phyloP scores from a whole-genome alignment of 2,888 invertebrate genomes.

The Luperina testacea region DNA sequence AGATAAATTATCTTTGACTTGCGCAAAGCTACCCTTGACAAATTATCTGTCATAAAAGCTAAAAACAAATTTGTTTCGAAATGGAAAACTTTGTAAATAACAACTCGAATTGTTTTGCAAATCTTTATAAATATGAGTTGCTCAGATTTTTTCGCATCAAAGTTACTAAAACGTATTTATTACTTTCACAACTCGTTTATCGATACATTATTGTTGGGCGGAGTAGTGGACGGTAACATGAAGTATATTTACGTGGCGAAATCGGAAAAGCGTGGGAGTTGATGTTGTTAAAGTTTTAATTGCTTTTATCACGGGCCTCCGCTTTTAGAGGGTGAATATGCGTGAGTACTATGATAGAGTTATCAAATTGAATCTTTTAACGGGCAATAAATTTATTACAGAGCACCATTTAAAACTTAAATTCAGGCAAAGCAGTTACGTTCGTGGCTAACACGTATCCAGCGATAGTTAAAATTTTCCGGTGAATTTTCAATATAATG shows the following conservation, averaged over 20 bases:
- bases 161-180: constrained; percentile 68
- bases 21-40: constrained; percentile 87
- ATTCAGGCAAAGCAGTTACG: constrained; percentile 43
- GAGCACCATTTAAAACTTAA: constrained; percentile 66
- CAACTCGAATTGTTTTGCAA: constrained; percentile 78
- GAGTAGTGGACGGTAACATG: constrained; percentile 72
- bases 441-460: constrained; percentile 25
- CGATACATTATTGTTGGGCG: constrained; percentile 71
- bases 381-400: constrained; percentile 71
- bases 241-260: constrained; percentile 74
- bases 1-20: constrained; percentile 90
- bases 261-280: constrained; percentile 79
- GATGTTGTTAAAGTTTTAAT: constrained; percentile 87
- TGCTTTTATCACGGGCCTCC: constrained; percentile 85
- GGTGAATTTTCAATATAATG: constrained; percentile 48
- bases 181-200: constrained; percentile 70
- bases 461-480: constrained; percentile 43
- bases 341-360: constrained; percentile 77
- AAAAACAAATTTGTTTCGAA: constrained; percentile 88
- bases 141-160: constrained; percentile 63
- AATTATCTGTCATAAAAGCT: constrained; percentile 89
- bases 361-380: constrained; percentile 83
- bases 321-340: constrained; percentile 83
- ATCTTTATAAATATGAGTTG: constrained; percentile 73
- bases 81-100: constrained; percentile 85